These are phyloP conservation scores for Papilio gigon DNA, from an alignment of 2,888 invertebrate species.

Conservation along the genomic window DNA sequence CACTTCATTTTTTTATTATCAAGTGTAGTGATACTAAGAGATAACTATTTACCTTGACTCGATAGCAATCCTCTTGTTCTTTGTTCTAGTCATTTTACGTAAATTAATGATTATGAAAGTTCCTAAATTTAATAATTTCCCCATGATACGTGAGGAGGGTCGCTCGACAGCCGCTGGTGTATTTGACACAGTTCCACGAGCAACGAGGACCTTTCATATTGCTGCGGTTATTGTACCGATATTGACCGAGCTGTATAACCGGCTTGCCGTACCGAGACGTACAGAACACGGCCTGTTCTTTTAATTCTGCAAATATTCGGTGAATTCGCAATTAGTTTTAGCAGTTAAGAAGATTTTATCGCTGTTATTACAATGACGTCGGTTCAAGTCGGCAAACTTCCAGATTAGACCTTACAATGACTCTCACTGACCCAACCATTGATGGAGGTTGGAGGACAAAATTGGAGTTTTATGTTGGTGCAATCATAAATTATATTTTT, in stretches of 20 bases:
- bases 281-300: neutral
- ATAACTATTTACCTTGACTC: too few relatives aligned
- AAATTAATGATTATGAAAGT: conserved; percentile 12
- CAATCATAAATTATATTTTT: too few relatives aligned
- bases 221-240: neutral
- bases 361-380: too few relatives aligned
- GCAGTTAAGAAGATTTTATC: too few relatives aligned
- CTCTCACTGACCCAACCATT: too few relatives aligned
- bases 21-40: too few relatives aligned
- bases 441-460: too few relatives aligned
- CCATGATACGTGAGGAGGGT: neutral
- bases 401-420: too few relatives aligned
- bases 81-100: neutral
- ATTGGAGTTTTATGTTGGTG: too few relatives aligned
- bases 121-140: conserved; percentile 8
- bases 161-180: neutral
- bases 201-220: conserved; percentile 11
- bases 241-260: neutral
- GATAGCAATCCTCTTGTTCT: too few relatives aligned
- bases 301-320: neutral
- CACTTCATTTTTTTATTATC: too few relatives aligned
- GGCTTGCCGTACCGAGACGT: conserved; percentile 6
- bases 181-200: conserved; percentile 8
- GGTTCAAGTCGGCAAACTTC: too few relatives aligned
- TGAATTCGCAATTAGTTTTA: neutral